Base-by-base conservation (phyloP, 2,797 vertebrate species). In the Tokudaia muenninki region DNA sequence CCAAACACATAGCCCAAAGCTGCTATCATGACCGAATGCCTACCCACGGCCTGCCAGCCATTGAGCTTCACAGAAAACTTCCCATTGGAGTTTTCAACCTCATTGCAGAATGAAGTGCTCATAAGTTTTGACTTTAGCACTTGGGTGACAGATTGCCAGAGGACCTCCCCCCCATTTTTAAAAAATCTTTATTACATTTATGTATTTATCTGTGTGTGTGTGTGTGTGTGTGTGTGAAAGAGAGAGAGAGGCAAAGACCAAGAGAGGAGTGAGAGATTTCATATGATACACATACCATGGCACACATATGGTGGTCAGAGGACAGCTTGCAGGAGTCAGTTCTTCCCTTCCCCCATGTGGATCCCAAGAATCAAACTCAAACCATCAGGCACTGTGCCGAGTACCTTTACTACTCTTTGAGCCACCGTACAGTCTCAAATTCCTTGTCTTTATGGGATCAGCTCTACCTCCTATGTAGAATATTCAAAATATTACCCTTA, bases 401-500 rank as follows among this genome's bases (percentile, higher is more conserved):
- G 41, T 34, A 16, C 19, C 44, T 86, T 70, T 55, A 37, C 65
- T 87, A 52, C 47, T 21, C 59, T 84, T 17, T 47, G 59, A 37
- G 65, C 47, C 12, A 70, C 67, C 65, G 11, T 5, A 17, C 50
- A 55, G 14, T 14, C 86, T 87, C 47, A 6, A 87, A 72, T 72
- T n/a, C n/a, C 65, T 70, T 31, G 41, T 82, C 67, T 90, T 59
- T 59, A 67, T 94, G 41, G 44, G 96, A 94, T 94, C 41, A 81
- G 22, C 65, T 74, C n/a, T 34, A 61, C 21, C 50, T 72, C 59
- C 72, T 88, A 72, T 93, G n/a, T 80, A 95, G 34, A 87, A 74
- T 95, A 92, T 44, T 86, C 55, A 96, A 59, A 95, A 29, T 83
- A 91, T 59, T 96, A 80, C 94, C 57, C 77, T 96, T 94, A 94